phyloP scores from a whole-genome alignment of 2,888 invertebrate species.

The Cephus nigrinus region DNA sequence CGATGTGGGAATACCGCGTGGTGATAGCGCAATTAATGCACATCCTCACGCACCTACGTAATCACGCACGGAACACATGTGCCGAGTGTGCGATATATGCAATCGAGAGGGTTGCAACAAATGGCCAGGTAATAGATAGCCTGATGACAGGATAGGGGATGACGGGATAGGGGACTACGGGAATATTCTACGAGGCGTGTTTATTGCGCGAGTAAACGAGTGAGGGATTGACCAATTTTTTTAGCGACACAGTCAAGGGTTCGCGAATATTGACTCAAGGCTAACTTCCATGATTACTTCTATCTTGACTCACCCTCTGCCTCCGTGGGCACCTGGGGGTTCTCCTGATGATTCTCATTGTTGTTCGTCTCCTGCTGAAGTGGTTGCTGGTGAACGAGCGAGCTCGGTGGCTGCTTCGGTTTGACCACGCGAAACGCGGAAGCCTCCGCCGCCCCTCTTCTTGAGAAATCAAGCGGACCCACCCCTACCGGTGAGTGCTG shows the following conservation, averaged over 20 bases:
- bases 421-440: constrained; percentile 64
- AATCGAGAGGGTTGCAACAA: constrained; percentile 36
- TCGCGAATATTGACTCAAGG: no score
- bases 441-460: constrained; percentile 62
- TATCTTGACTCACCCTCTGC: constrained; percentile 41
- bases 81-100: neutral
- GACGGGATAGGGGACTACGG: constrained; percentile 25
- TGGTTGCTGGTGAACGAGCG: constrained; percentile 48
- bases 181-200: no score
- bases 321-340: constrained; percentile 47
- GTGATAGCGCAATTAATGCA: no score
- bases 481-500: constrained; percentile 64
- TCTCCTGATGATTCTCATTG: constrained; percentile 54
- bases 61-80: neutral
- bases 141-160: constrained; percentile 50
- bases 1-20: no score
- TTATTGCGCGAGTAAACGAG: no score
- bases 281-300: neutral
- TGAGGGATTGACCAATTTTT: no score
- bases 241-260: no score
- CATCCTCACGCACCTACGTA: no score
- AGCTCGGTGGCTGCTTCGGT: constrained; percentile 55
- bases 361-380: constrained; percentile 48
- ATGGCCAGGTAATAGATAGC: constrained; percentile 54
- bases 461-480: constrained; percentile 63